Base-by-base conservation (phyloP, 1,140 invertebrate genomes). In the Cyclina sinensis region DNA sequence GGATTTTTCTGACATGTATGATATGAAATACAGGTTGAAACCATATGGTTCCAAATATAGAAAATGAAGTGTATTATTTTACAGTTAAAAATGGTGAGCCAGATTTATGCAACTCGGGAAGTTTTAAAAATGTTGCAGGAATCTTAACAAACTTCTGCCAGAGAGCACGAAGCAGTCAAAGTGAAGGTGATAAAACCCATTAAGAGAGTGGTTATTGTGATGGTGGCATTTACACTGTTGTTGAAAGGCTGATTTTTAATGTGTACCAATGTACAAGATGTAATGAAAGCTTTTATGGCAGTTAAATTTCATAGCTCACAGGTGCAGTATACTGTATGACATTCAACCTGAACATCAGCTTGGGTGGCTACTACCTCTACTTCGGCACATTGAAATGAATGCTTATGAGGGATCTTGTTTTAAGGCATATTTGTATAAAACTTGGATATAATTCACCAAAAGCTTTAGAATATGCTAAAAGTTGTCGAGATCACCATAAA, bases 171-270 rank as follows among this genome's bases (percentile, higher is more conserved):
- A 48, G 82, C 9, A 37, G 35, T 43, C 43, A 81, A 18, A 43
- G 14, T 43, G 43, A 43, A 43, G 59, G 83, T 39, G 68, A 48
- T n/a, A 37, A 48, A n/a, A 9, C n/a, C 43, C 35, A 43, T 46
- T 5, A 83, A 43, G 57, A 37, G 35, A 83, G 46, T 88, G 86
- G 68, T 30, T 88, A 30, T 88, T 83, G 79, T 83, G 79, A 88
- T 88, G 68, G 86, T 14, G 79, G 79, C 5, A 88, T 88, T 35
- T 88, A 82, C 65, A n/a, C 65, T n/a, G 76, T 88, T 54, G 86
- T 81, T 27, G 78, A 86, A n/a, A 86, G 32, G 30, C 43, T 87
- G 59, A 76, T 82, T 24, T 88, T 48, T 54, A 82, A 82, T 88
- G 79, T 88, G 32, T 48, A 57, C 21, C 35, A 62, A 18, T 88